Conservation (phyloP, 2,113 vertebrate species). For the Reinhardtius hippoglossoides region DNA sequence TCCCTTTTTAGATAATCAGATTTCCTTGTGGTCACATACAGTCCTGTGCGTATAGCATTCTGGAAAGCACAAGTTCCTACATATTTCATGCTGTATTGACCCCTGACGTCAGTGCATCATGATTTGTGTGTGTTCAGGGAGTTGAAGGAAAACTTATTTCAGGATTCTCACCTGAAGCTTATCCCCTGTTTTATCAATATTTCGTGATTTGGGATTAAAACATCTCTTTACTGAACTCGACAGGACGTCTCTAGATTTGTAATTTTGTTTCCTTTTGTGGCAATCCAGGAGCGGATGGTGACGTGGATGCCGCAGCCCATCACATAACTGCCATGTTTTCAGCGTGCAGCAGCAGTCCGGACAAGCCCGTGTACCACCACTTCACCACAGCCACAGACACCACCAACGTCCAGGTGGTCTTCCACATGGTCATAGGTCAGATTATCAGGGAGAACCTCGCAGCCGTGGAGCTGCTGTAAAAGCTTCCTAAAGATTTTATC, state of each 20-base stretch:
- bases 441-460: slow-evolving; percentile 73
- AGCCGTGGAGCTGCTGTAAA: slow-evolving; percentile 70
- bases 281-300: slow-evolving; percentile 72
- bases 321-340: slow-evolving; percentile 77
- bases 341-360: slow-evolving; percentile 32
- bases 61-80: background rate
- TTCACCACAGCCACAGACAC: slow-evolving; percentile 82
- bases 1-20: slow-evolving; percentile 12
- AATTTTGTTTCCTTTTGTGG: background rate
- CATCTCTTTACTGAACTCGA: background rate
- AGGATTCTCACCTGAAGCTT: background rate
- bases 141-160: background rate
- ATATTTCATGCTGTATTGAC: slow-evolving; percentile 30
- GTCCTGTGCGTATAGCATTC: background rate
- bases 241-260: background rate
- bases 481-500: background rate
- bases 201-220: background rate
- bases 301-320: slow-evolving; percentile 78
- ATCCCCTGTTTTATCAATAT: slow-evolving; percentile 9
- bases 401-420: slow-evolving; percentile 61
- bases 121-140: background rate
- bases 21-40: slow-evolving; percentile 13
- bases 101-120: background rate
- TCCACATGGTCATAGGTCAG: slow-evolving; percentile 75
- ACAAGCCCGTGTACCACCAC: slow-evolving; percentile 77